phyloP scores from a whole-genome alignment of 2,888 invertebrate species.

The Pherbina coryleti region DNA sequence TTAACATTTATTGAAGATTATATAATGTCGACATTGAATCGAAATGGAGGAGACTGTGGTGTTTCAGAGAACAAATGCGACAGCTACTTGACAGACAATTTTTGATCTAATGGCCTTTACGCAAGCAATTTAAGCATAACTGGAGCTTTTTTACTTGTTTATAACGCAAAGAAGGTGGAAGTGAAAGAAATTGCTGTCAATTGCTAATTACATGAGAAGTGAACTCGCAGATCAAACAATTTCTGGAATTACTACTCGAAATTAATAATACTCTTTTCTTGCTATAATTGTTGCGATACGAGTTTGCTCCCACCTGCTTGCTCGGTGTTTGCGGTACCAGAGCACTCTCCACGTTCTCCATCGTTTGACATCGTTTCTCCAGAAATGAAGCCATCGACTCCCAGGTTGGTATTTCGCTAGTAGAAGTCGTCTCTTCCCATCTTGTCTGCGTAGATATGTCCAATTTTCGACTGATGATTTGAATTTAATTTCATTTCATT shows the following conservation, averaged over 20 bases:
- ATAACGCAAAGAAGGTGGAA: slow-evolving; percentile 26
- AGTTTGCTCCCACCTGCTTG: background rate
- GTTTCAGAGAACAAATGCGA: slow-evolving; percentile 42
- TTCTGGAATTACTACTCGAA: background rate
- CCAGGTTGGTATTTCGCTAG: slow-evolving; percentile 39
- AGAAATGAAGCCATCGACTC: slow-evolving; percentile 34
- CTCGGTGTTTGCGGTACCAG: background rate
- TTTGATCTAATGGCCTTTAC: slow-evolving; percentile 40
- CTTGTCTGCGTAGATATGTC: slow-evolving; percentile 6
- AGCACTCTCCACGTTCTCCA: too few species aligned
- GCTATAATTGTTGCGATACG: background rate
- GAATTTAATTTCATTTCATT: too few species aligned
- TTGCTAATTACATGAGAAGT: slow-evolving; percentile 23
- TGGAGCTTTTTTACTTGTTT: slow-evolving; percentile 36
- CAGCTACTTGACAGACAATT: slow-evolving; percentile 42
- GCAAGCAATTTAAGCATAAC: slow-evolving; percentile 46
- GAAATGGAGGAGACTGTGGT: slow-evolving; percentile 44
- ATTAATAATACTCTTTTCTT: slow-evolving; percentile 16
- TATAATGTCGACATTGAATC: background rate
- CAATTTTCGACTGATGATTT: slow-evolving; percentile 28
- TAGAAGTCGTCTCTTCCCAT: background rate
- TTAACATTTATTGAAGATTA: background rate
- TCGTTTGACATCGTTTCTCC: background rate
- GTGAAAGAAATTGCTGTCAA: slow-evolving; percentile 17
- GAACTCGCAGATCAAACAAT: slow-evolving; percentile 30